phyloP scores from a whole-genome alignment of 2,797 vertebrate species.

The Myotis findleyi region DNA sequence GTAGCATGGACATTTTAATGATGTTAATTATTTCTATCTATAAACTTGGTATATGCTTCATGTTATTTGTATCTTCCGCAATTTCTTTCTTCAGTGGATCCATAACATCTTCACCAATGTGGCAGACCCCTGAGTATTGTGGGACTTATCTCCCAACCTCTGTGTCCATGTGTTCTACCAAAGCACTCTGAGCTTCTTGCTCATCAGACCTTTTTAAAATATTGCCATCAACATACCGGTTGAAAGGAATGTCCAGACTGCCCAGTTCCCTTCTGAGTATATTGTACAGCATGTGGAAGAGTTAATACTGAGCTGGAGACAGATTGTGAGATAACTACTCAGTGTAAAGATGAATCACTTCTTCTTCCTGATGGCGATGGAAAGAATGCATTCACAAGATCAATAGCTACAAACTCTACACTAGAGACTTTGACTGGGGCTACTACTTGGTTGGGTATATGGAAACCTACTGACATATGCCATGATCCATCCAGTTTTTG shows the following conservation, averaged over 20 bases:
- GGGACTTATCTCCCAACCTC: neutral
- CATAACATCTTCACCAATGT: neutral
- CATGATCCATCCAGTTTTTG: neutral
- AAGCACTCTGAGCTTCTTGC: neutral
- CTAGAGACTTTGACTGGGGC: neutral
- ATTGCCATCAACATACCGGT: neutral
- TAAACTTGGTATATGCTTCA: neutral
- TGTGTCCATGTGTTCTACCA: neutral
- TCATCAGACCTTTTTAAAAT: conserved; percentile 1
- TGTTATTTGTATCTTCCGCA: neutral
- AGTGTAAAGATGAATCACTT: neutral
- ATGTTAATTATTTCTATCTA: neutral
- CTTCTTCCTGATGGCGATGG: neutral
- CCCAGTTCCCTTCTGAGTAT: neutral
- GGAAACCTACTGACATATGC: neutral
- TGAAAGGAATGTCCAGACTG: neutral
- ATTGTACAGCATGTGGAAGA: neutral
- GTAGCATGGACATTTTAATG: neutral
- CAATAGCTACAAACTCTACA: neutral
- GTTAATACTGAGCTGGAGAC: neutral
- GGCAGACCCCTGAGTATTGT: neutral
- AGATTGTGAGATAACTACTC: neutral
- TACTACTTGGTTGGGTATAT: neutral
- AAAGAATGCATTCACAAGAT: neutral
- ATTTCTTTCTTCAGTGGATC: neutral